Percentiles rank a stretch among this genome's conserved stretches.
Conservation (phyloP, 2,888 invertebrate genomes). For the Nephrocerus scutellatus region DNA sequence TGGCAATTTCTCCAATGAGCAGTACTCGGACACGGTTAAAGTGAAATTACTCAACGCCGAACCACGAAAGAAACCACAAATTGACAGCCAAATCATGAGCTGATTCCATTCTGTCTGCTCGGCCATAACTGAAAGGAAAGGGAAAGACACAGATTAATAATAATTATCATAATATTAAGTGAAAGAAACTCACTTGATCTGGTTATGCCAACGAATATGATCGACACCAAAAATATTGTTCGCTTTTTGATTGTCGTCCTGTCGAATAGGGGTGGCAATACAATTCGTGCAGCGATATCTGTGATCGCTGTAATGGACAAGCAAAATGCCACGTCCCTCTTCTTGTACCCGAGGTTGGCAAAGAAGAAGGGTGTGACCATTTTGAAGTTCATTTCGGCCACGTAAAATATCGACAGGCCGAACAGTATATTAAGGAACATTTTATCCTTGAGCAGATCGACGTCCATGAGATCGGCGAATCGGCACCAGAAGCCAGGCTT, state of each 20-base stretch:
- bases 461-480: conserved; percentile 62
- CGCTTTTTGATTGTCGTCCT: conserved; percentile 61
- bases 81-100: conserved; percentile 62
- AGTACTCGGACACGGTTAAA: conserved; percentile 70
- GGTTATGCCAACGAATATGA: conserved; percentile 63
- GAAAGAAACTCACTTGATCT: conserved; percentile 59
- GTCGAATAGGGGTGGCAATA: conserved; percentile 69
- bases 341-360: conserved; percentile 56
- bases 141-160: neutral
- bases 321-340: conserved; percentile 64
- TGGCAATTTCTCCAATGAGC: conserved; percentile 64
- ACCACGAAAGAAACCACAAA: conserved; percentile 73
- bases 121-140: conserved; percentile 57
- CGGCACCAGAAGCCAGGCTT: conserved; percentile 50
- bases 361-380: conserved; percentile 66
- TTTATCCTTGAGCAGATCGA: conserved; percentile 64
- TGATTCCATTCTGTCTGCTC: conserved; percentile 64
- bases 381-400: conserved; percentile 68
- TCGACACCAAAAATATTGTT: conserved; percentile 63
- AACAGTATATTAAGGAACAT: conserved; percentile 66
- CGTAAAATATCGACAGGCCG: conserved; percentile 66
- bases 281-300: conserved; percentile 65
- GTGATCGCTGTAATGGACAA: conserved; percentile 68
- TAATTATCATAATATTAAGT: too few species aligned
- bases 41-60: conserved; percentile 72